Base-by-base conservation (phyloP, 2,797 vertebrate genomes). In the Nannoperca obscura region DNA sequence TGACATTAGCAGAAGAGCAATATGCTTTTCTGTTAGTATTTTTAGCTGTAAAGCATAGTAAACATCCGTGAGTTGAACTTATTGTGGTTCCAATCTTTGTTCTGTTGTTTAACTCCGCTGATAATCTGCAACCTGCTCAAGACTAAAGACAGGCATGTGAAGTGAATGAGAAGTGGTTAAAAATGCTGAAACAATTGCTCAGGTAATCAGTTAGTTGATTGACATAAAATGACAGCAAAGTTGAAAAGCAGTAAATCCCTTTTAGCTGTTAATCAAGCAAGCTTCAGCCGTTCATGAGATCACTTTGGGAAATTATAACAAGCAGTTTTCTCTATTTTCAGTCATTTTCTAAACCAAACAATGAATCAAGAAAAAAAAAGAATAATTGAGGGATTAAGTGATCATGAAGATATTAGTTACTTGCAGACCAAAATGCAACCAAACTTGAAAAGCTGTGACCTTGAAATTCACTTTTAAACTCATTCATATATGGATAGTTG, bases 1-100 rank as follows among this genome's bases (percentile, higher is more conserved):
- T 68, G 65, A 73, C 46, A 72, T 75, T 59, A 58, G 58, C 71
- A 69, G 50, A 50, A 72, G 49, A 78, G 55, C 30, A 65, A 19
- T 44, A 50, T 46, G 32, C 46, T 69, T 59, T 4, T 72, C 57
- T 66, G 20, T 63, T 46, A 40, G 61, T 71, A 64, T 82, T 73
- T 47, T 75, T 70, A 58, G 52, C 32, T 42, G 8, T 27, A 40
- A 27, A 75, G 20, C 20, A 36, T 15, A 7, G 34, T 60, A 65
- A 80, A 72, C 52, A 65, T 57, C 24, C 38, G 46, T 42, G 36
- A 64, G 44, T 52, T 54, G 32, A 58, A 61, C 32, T 27, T 36
- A 58, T 36, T 49, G 58, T 58, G 44, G 20, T 60, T 63, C 11
- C 22, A 7, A 9, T 62, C 7, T 68, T 64, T 67, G 14, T 20